A percentile compares a stretch with the other conserved stretches of the same genome.
Evolutionary conservation across 2,113 vertebrate species (phyloP).

Genomic region (Bufo bufo): DNA sequence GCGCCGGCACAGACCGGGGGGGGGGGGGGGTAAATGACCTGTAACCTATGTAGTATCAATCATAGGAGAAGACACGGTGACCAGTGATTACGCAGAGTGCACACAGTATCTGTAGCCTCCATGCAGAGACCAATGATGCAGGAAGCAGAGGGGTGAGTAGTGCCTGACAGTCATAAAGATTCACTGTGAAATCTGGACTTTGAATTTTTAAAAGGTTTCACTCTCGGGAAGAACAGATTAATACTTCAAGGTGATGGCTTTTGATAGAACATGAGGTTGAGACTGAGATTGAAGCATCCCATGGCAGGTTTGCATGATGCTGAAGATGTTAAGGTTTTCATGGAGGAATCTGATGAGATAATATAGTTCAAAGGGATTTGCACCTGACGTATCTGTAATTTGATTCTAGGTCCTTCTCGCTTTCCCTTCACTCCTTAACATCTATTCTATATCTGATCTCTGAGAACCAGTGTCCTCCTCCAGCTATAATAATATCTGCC

Average conservation of each 20-base stretch:
- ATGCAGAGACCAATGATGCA: background rate
- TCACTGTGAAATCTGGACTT: constrained; percentile 21
- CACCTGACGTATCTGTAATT: background rate
- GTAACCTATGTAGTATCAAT: too few relatives aligned
- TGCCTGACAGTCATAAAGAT: background rate
- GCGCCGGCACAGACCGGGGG: too few relatives aligned
- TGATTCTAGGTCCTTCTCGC: background rate
- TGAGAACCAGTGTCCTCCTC: too few relatives aligned
- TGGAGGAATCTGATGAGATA: background rate
- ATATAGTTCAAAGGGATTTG: background rate
- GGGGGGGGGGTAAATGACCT: too few relatives aligned
- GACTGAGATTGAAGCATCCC: background rate
- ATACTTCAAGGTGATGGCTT: background rate
- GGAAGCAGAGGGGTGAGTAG: background rate
- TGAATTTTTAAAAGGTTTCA: constrained; percentile 17
- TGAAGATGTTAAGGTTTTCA: background rate
- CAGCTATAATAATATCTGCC: too few relatives aligned
- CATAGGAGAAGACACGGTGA: too few relatives aligned
- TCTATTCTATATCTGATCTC: too few relatives aligned
- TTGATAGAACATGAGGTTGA: constrained; percentile 18
- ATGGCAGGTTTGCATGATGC: background rate
- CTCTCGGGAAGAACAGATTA: constrained; percentile 7
- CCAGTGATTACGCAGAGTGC: background rate
- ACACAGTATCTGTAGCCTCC: too few relatives aligned
- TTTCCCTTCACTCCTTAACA: background rate